These are phyloP conservation scores for Caenorhabditis parvicauda DNA, from an alignment of 2,888 invertebrate species.

Conservation along the genomic window DNA sequence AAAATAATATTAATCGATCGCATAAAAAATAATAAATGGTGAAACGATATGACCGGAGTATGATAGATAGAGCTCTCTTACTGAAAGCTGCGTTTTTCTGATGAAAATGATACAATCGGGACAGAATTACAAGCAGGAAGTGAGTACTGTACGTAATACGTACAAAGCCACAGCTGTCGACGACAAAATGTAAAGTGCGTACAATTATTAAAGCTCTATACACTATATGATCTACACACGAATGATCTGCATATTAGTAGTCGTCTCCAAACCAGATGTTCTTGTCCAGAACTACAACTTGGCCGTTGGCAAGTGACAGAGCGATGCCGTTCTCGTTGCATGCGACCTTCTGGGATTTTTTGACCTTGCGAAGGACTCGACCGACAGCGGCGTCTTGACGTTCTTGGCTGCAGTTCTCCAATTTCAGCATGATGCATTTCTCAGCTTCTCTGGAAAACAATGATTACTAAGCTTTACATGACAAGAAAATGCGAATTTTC, in stretches of 20 bases:
- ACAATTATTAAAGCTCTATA: too few relatives aligned
- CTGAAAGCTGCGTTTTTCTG: too few relatives aligned
- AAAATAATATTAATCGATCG: too few relatives aligned
- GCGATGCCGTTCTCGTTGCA: constrained; percentile 11
- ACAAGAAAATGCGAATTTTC: constrained; percentile 17
- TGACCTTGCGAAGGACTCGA: constrained; percentile 20
- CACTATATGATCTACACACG: not conserved
- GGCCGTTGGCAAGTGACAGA: constrained; percentile 11
- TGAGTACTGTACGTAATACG: too few relatives aligned
- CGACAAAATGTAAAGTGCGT: too few relatives aligned
- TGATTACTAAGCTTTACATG: constrained; percentile 11
- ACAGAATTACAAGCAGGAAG: too few relatives aligned
- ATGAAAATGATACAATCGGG: too few relatives aligned
- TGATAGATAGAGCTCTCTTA: too few relatives aligned
- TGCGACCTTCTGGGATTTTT: constrained; percentile 13
- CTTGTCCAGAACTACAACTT: constrained; percentile 17
- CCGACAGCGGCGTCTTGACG: constrained; percentile 30
- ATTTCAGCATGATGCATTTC: constrained; percentile 18
- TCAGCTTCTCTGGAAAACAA: constrained; percentile 11
- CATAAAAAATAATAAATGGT: too few relatives aligned
- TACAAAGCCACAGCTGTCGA: too few relatives aligned
- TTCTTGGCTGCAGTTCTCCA: constrained; percentile 28
- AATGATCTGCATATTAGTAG: not conserved
- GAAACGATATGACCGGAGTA: too few relatives aligned
- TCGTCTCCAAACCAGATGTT: constrained; percentile 32